A percentile compares a stretch with the other conserved stretches of the same genome.
phyloP scores from a whole-genome alignment of 2,888 invertebrate species.

The Melanostoma mellinum region DNA sequence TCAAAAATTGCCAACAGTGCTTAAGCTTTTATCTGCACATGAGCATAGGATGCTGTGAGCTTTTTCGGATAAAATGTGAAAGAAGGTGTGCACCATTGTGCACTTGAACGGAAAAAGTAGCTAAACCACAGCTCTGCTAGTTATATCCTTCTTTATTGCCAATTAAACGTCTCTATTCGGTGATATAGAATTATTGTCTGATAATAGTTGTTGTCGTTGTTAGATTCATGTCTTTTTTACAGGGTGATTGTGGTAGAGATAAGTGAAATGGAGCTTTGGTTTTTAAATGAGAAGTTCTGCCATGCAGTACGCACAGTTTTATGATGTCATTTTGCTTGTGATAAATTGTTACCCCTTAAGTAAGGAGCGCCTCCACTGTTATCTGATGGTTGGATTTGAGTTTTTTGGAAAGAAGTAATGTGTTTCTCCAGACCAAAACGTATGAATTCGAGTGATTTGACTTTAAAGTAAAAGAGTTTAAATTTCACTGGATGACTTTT shows the following conservation, averaged over 20 bases:
- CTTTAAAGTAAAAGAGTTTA: no score
- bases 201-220: constrained; percentile 64
- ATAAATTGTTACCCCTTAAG: no score
- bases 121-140: constrained; percentile 56
- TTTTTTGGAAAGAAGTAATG: no score
- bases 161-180: constrained; percentile 64
- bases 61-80: constrained; percentile 24
- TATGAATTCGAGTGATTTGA: no score
- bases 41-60: constrained; percentile 39
- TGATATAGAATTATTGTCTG: constrained; percentile 70
- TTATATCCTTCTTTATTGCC: constrained; percentile 60
- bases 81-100: constrained; percentile 35
- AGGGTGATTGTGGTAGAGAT: not conserved
- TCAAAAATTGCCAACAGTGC: constrained; percentile 39
- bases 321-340: no score
- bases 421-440: no score
- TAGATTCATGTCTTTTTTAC: constrained; percentile 39
- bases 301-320: no score
- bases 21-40: constrained; percentile 66
- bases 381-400: no score
- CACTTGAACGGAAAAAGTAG: constrained; percentile 58
- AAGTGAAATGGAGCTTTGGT: no score
- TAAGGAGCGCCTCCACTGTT: no score
- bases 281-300: no score
- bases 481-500: no score